Conservation (phyloP, 2,888 invertebrate species). For the Eupithecia vulgata region DNA sequence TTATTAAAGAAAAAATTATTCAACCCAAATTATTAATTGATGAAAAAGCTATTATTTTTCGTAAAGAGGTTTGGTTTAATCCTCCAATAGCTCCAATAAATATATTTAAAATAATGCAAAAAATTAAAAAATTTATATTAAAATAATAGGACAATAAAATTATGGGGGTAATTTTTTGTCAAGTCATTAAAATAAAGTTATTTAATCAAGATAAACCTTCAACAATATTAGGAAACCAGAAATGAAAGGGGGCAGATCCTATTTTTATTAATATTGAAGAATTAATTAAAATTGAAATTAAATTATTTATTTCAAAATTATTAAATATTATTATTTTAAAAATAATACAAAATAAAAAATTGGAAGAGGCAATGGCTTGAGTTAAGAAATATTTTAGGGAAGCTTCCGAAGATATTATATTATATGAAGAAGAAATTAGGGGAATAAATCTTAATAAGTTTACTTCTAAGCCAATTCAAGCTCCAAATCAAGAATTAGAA, state of each 20-base stretch:
- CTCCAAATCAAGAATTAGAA: slow-evolving; percentile 70
- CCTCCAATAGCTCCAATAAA: slow-evolving; percentile 80
- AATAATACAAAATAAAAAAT: slow-evolving; percentile 79
- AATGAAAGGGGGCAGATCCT: slow-evolving; percentile 84
- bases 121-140: slow-evolving; percentile 69
- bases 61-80: slow-evolving; percentile 81
- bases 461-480: slow-evolving; percentile 86
- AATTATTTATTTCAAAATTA: too few relatives aligned
- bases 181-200: slow-evolving; percentile 83
- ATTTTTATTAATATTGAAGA: too few relatives aligned
- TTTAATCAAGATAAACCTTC: slow-evolving; percentile 84
- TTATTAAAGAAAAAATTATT: slow-evolving; percentile 75
- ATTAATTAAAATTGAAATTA: too few relatives aligned
- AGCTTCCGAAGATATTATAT: slow-evolving; percentile 80
- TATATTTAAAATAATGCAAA: slow-evolving; percentile 74
- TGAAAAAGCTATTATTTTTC: slow-evolving; percentile 85
- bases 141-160: slow-evolving; percentile 79
- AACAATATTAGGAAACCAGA: slow-evolving; percentile 85
- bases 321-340: slow-evolving; percentile 65
- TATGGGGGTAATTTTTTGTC: slow-evolving; percentile 87
- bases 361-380: slow-evolving; percentile 84
- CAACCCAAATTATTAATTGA: slow-evolving; percentile 87
- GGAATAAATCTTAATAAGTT: slow-evolving; percentile 86
- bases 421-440: slow-evolving; percentile 78
- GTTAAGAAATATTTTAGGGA: slow-evolving; percentile 85